Percentiles rank a stretch among this genome's conserved stretches.
phyloP scores from a whole-genome alignment of 35 echinoderm and acorn worm species.

The Heliocidaris tuberculata region DNA sequence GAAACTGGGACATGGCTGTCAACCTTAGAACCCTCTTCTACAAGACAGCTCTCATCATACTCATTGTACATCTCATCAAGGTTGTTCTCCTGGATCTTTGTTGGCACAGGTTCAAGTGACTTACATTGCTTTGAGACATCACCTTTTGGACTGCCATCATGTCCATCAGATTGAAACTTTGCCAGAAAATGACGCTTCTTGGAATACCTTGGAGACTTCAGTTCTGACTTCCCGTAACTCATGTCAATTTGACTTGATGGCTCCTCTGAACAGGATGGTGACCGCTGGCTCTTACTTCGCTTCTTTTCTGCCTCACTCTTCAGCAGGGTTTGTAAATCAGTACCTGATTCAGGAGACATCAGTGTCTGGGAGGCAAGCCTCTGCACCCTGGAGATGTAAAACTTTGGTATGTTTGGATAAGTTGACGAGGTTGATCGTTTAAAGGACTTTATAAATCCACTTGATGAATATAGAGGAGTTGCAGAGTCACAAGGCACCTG shows the following conservation, averaged over 20 bases:
- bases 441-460: background rate
- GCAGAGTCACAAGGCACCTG: background rate
- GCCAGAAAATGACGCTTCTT: background rate
- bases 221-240: background rate
- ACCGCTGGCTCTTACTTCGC: background rate
- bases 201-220: background rate
- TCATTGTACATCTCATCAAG: background rate
- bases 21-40: background rate
- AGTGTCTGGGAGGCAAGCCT: background rate
- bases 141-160: background rate
- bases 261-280: background rate
- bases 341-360: background rate
- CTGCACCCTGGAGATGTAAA: background rate
- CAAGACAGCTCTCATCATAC: slow-evolving; percentile 28
- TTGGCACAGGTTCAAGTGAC: background rate
- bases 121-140: background rate
- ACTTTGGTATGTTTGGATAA: background rate
- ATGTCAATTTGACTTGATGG: background rate
- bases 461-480: background rate
- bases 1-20: background rate
- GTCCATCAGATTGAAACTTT: background rate
- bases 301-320: background rate
- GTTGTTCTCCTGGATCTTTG: background rate
- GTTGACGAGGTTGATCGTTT: background rate
- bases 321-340: background rate